Conservation (phyloP, 2,888 invertebrate species). For the Drosophila bunnanda region DNA sequence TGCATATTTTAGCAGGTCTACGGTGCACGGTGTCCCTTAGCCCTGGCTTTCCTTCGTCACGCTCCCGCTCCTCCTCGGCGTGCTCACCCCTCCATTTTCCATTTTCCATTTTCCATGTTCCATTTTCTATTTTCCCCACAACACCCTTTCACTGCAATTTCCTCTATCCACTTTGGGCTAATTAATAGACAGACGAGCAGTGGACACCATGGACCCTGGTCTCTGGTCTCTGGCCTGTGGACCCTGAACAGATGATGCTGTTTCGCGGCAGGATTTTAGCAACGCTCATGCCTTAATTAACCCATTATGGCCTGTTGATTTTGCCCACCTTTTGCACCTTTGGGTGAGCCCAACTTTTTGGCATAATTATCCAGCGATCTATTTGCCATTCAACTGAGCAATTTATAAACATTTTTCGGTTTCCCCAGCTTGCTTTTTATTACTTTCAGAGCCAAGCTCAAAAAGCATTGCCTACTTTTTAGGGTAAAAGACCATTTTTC, state of each 20-base stretch:
- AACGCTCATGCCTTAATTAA: slow-evolving; percentile 55
- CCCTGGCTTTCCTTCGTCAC: not conserved
- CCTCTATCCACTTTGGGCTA: slow-evolving; percentile 55
- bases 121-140: slow-evolving; percentile 3
- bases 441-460: not conserved
- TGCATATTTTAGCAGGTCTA: slow-evolving; percentile 58
- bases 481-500: not conserved
- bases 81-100: no score
- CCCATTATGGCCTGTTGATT: slow-evolving; percentile 65
- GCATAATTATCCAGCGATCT: slow-evolving; percentile 56
- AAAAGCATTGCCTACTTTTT: slow-evolving; percentile 3
- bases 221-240: not conserved
- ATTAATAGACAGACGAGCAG: slow-evolving; percentile 53
- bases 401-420: slow-evolving; percentile 32
- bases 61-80: no score
- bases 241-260: slow-evolving; percentile 12
- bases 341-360: slow-evolving; percentile 16
- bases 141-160: slow-evolving; percentile 3
- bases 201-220: slow-evolving; percentile 3
- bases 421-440: not conserved
- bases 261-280: slow-evolving; percentile 5
- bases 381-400: slow-evolving; percentile 52
- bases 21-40: not conserved
- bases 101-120: not conserved
- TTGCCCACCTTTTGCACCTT: slow-evolving; percentile 25